Conservation (phyloP, 2,797 vertebrate species). For the Lithobates pipiens region DNA sequence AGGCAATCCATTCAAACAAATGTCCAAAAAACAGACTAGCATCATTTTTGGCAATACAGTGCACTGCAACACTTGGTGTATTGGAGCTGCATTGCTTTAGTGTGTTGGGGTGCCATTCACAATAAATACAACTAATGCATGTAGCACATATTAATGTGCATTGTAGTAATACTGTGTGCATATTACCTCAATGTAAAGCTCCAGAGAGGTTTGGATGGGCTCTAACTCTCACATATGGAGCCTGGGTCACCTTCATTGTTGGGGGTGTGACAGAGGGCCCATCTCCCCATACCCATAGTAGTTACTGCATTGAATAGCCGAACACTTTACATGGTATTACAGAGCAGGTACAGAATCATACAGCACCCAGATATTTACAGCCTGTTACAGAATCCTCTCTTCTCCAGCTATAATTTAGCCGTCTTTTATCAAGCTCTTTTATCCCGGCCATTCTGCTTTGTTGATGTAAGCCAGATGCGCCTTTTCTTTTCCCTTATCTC, state of each 20-base stretch:
- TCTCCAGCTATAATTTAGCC: background rate
- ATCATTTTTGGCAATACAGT: too few species aligned
- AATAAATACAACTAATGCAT: too few species aligned
- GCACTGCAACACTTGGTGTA: too few species aligned
- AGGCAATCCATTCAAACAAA: too few species aligned
- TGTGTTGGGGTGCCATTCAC: too few species aligned
- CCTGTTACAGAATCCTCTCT: background rate
- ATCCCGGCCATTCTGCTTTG: conserved; percentile 18
- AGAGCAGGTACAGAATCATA: background rate
- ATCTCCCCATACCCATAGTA: background rate
- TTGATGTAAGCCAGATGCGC: conserved; percentile 20
- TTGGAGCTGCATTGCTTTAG: too few species aligned
- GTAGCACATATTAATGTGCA: too few species aligned
- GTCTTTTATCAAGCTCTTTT: conserved; percentile 21
- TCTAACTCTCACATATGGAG: background rate
- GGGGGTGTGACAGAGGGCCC: background rate
- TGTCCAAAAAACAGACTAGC: too few species aligned
- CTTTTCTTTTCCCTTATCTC: conserved; percentile 27
- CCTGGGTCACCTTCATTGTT: background rate
- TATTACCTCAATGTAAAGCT: too few species aligned
- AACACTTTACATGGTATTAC: background rate
- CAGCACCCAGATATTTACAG: too few species aligned
- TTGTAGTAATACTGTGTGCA: too few species aligned
- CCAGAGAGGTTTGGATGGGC: too few species aligned
- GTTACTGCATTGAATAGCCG: background rate